Base-by-base conservation (phyloP, 2,113 vertebrate genomes). In the Clarias macrocephalus region DNA sequence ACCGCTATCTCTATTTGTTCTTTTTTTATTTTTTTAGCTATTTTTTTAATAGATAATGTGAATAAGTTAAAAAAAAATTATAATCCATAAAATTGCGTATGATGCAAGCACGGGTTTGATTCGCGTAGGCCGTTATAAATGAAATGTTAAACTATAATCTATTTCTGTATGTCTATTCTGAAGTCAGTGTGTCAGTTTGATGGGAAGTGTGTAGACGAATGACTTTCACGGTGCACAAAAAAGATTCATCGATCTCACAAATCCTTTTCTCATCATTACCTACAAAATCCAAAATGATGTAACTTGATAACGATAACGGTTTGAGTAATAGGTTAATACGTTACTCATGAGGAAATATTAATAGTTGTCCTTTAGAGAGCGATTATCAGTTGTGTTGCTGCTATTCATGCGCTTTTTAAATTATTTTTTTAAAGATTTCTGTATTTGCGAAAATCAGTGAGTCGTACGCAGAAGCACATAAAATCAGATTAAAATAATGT, bases 401-500 rank as follows among this genome's bases (percentile, higher is more conserved):
- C 1, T 84, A 72, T 77, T 80, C 42, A 18, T 48, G 16, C 73
- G 30, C 82, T 33, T 79, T 37, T 86, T 85, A 56, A 23, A 37
- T 37, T 37, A 2, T 37, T 37, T 37, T 2, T 68, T 54, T 37
- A 75, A 48, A 48, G 85, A 57, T 1, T 84, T 76, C 52, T 63
- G 72, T 89, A 89, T 66, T 52, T 25, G 80, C 62, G 83, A 91
- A 89, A 90, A 91, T 90, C 82, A 76, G 85, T 72, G 83, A 92
- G 91, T 91, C 92, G 84, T 91, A 88, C 91, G 62, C 89, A 88
- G 62, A 86, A 84, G 88, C 89, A 87, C 88, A 84, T 89, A 88
- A 91, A 90, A 91, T 80, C 75, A 87, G 80, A 91, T 93, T 93
- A 91, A 91, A 92, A 94, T 92, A 92, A 90, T 87, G 83, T 83